These are phyloP conservation scores for Linnaemya tessellans DNA, from an alignment of 2,888 invertebrate species.

Conservation along the genomic window DNA sequence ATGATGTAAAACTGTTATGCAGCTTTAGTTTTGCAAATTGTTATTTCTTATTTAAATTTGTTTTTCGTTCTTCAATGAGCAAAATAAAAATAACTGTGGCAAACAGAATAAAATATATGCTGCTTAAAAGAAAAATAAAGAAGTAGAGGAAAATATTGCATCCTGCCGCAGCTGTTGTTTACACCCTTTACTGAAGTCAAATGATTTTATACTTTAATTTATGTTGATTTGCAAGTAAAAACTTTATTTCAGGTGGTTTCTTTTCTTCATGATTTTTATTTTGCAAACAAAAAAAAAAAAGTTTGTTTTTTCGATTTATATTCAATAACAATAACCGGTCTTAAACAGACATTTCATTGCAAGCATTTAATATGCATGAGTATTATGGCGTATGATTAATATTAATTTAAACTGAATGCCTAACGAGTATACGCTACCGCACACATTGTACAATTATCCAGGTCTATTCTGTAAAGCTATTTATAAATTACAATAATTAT, in stretches of 20 bases:
- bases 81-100: neutral
- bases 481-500: neutral
- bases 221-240: constrained; percentile 54
- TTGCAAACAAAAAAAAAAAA: neutral
- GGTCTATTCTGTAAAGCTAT: neutral
- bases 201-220: constrained; percentile 38
- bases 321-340: neutral
- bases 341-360: constrained; percentile 7
- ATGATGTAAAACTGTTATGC: constrained; percentile 49
- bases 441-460: neutral
- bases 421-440: constrained; percentile 9
- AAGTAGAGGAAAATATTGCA: constrained; percentile 1
- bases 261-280: neutral
- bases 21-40: constrained; percentile 25
- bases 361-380: neutral
- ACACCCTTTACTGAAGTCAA: constrained; percentile 3
- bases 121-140: constrained; percentile 10
- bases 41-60: constrained; percentile 30
- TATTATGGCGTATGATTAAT: constrained; percentile 37
- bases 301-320: constrained; percentile 9
- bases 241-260: neutral
- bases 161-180: constrained; percentile 60
- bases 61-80: neutral
- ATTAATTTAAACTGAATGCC: constrained; percentile 10
- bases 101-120: neutral